Evolutionary conservation across 64 coral and sea anemone species (phyloP), one percentile per base, ranked within the genome.

Genomic region (Stichodactyla helianthus): DNA sequence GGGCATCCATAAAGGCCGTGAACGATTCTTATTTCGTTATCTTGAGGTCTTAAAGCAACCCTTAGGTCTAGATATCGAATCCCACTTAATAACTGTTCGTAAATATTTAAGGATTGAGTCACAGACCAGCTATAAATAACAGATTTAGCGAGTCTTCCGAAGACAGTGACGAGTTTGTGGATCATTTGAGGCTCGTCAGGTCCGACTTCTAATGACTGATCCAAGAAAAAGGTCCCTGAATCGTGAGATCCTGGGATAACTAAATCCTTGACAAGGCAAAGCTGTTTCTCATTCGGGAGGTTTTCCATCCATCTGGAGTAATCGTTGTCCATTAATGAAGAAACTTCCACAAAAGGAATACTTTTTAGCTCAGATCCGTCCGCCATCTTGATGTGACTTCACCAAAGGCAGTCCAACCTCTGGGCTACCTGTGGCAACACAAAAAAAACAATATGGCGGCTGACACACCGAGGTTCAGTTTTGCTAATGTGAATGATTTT

Each of bases 211-310:
- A 90, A 79, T 14, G 83, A 82, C 76, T 94, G 88, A 94, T 99
- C 88, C 28, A 99, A 86, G 50, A 71, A 99, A 95, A 95, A 99
- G 10, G 97, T 82, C 14, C 82, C 90, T 14, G 97, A 99, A 63
- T 99, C 93, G 67, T 99, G 97, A n/a, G 97, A 99, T 11, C 97
- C 97, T 10, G 97, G 97, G 22, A 99, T 99, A 20, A 87, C 86
- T 25, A 99, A 55, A 67, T 99, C 93, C 85, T 95, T 99, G 9
- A 99, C 63, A 18, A 90, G 93, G 55, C 97, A 95, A 1, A 99
- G 86, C 26, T 99, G 97, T 55, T 99, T 99, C 78, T 99, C 97
- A 55, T 99, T 99, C 55, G 97, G 93, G 50, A 99, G 54, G 54
- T 95, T 99, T 79, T 84, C 90, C 97, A 99, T 99, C 97, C 97